phyloP scores from a whole-genome alignment of 1,140 invertebrate species.

The Psilanteris sp. region DNA sequence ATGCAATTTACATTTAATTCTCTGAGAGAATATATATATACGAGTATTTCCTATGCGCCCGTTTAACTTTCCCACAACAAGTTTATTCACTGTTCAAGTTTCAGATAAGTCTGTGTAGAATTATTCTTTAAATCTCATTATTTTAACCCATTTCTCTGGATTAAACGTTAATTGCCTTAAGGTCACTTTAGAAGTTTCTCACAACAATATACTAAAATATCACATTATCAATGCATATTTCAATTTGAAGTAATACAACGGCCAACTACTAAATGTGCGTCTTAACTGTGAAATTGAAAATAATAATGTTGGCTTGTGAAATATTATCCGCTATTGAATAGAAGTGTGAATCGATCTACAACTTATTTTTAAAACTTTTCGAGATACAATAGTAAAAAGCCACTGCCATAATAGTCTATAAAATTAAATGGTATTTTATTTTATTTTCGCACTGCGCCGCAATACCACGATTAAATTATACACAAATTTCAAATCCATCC shows the following conservation, averaged over 20 bases:
- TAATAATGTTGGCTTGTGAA: slow-evolving; percentile 28
- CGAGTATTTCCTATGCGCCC: slow-evolving; percentile 13
- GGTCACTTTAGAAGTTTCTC: slow-evolving; percentile 22
- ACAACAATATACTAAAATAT: slow-evolving; percentile 47
- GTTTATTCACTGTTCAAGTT: slow-evolving; percentile 12
- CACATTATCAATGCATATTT: slow-evolving; percentile 39
- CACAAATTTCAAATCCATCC: too few relatives aligned
- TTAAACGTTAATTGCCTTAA: slow-evolving; percentile 31
- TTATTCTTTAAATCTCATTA: slow-evolving; percentile 26
- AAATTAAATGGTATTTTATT: too few relatives aligned
- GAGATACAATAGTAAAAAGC: too few relatives aligned
- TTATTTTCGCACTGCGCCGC: too few relatives aligned
- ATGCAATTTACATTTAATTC: slow-evolving; percentile 20
- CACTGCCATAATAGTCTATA: too few relatives aligned
- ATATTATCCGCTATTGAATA: background rate
- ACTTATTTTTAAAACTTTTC: background rate
- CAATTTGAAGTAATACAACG: slow-evolving; percentile 21
- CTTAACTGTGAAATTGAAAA: slow-evolving; percentile 42
- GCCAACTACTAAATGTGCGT: background rate
- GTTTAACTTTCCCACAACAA: slow-evolving; percentile 32
- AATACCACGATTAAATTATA: too few relatives aligned
- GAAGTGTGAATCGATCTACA: slow-evolving; percentile 1
- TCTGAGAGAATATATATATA: slow-evolving; percentile 5
- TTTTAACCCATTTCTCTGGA: slow-evolving; percentile 42
- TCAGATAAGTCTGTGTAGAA: slow-evolving; percentile 4